phyloP scores from a whole-genome alignment of 2,113 vertebrate genomes.

The Microcebus ravelobensis region DNA sequence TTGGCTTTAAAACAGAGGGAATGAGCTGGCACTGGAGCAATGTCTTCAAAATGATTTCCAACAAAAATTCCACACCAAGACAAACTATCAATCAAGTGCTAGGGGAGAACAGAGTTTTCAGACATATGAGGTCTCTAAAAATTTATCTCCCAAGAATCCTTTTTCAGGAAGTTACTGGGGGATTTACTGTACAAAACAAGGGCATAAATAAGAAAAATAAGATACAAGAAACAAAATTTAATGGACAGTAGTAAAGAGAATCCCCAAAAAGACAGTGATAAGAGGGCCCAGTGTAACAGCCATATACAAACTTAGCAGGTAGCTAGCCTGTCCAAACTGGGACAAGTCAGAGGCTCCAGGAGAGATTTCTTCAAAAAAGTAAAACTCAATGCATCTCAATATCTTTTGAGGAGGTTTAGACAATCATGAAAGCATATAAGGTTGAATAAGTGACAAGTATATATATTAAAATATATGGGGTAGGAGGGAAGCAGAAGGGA shows the following conservation, averaged over 20 bases:
- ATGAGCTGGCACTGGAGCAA: not conserved
- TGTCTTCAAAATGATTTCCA: not conserved
- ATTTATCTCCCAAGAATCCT: not conserved
- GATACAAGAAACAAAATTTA: not conserved
- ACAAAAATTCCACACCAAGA: not conserved
- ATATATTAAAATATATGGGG: too few relatives aligned
- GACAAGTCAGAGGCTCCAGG: not conserved
- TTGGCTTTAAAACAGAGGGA: not conserved
- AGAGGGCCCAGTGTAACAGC: not conserved
- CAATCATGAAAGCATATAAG: not conserved
- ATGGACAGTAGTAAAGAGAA: not conserved
- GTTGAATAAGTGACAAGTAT: not conserved
- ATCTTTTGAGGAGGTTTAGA: not conserved
- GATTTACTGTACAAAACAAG: not conserved
- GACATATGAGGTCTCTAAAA: not conserved
- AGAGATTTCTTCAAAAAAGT: not conserved
- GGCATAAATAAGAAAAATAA: not conserved
- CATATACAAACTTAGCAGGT: not conserved
- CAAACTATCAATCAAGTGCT: not conserved
- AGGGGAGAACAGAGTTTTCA: not conserved
- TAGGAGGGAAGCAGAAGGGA: not conserved
- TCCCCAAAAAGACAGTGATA: not conserved
- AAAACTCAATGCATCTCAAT: not conserved
- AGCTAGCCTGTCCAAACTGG: not conserved
- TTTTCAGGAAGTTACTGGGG: not conserved